Base-by-base conservation (phyloP, 2,888 invertebrate genomes). In the Gnatocerus cornutus region DNA sequence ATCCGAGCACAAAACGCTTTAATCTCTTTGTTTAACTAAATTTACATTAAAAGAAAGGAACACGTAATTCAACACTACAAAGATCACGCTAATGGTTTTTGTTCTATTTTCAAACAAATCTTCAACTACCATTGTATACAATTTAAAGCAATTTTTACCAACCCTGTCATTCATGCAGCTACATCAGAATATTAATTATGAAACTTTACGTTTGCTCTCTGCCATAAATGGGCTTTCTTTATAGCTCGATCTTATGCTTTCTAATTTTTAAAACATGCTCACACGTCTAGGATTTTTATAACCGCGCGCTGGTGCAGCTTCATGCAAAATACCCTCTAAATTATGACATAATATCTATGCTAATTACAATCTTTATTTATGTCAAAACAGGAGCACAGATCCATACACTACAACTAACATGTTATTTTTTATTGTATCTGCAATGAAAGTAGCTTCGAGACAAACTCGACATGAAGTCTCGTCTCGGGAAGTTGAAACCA, bases 381-480 rank as follows among this genome's bases (percentile, higher is more conserved):
- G 30, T 50, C 3, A 5, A 14, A 30, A 7, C 10, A 21, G 1
- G 4, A 21, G 2, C 21, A 50, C 50, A 50, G 6, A 29, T 14
- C 13, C 5, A 45, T 12, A 8, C 14, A 21, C 4, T 21, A 41
- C 5, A 55, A 55, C n/a, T 29, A 55, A 39, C 10, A 12, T 41
- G 5, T 41, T 41, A 41, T 41, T 41, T 33, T 33, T 41, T 41
- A 41, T 41, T 41, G n/a, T 41, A 41, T 41, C 12, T 29, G 10
- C 43, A 8, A 27, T 29, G 43, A n/a, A 37, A 43, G 16, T 27
- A 43, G 27, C 41, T 43, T 58, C 41, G 58, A 58, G 43, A 41
- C 58, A 58, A 56, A 58, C 16, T 43, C 29, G 29, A 21, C 43
- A 27, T 58, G 27, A 58, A 58, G 58, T 58, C 58, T 50, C 21